These are phyloP conservation scores for Pasiphila rectangulata DNA, from an alignment of 2,888 invertebrate genomes.

Conservation along the genomic window DNA sequence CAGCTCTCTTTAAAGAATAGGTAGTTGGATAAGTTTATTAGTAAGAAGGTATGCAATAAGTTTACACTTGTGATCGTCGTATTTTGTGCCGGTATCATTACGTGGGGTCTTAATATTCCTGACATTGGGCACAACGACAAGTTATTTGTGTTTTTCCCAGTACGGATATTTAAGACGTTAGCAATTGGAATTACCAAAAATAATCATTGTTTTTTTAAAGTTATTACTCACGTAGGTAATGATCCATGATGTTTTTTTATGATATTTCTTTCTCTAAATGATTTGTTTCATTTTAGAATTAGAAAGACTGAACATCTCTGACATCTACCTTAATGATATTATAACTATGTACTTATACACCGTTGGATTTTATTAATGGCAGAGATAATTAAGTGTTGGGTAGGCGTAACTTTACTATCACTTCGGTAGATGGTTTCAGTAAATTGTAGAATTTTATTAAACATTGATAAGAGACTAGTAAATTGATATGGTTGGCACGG, in stretches of 20 bases:
- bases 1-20: slow-evolving; percentile 72
- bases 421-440: background rate
- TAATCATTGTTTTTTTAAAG: too few relatives aligned
- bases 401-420: too few relatives aligned
- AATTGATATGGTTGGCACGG: too few relatives aligned
- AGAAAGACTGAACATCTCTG: slow-evolving; percentile 62
- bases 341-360: slow-evolving; percentile 64
- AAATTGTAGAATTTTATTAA: background rate
- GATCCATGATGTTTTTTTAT: background rate
- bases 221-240: background rate
- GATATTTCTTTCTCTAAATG: background rate
- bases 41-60: slow-evolving; percentile 53
- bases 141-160: too few relatives aligned
- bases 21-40: slow-evolving; percentile 37
- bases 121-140: too few relatives aligned
- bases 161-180: too few relatives aligned
- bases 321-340: slow-evolving; percentile 49
- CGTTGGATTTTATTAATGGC: slow-evolving; percentile 24
- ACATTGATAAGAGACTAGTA: too few relatives aligned
- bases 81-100: slow-evolving; percentile 18
- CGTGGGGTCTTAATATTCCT: background rate
- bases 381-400: background rate
- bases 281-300: slow-evolving; percentile 45
- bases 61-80: slow-evolving; percentile 52
- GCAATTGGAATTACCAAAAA: too few relatives aligned